Base-by-base conservation (phyloP, 2,113 vertebrate species). In the Ptilonorhynchus violaceus region DNA sequence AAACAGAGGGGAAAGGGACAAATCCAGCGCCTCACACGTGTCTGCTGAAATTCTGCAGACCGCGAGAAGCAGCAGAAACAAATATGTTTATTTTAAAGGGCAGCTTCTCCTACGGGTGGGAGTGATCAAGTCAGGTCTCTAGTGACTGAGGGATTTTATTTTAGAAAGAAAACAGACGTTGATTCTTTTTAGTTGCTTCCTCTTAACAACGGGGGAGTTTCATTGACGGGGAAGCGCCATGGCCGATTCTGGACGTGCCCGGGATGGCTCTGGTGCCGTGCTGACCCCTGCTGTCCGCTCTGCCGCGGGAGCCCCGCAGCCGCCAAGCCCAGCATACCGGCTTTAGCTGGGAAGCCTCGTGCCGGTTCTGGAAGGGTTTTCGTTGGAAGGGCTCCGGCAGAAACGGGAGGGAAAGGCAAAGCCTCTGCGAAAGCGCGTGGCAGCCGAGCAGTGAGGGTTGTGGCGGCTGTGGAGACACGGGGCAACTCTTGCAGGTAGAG, bases 1-100 rank as follows among this genome's bases (percentile, higher is more conserved):
- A 23, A 39, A 28, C 53, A 4, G 28, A 7, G 27, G 13, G 41
- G 20, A 62, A 25, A 46, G 49, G 53, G 47, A n/a, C 35, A 50
- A 52, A 58, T 7, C 50, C 79, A 28, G 31, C 23, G 0, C 1
- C 21, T 44, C 31, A 8, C 27, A 7, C 0, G 1, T 3, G 12
- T 5, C 52, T 59, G 35, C 17, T 18, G 78, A 23, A 52, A 58
- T 44, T 19, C 50, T 35, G 63, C 66, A 49, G 28, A 2, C 8
- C 0, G 1, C 23, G 31, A n/a, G 56, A 11, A 62, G 47, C 42
- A 42, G 46, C 56, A 20, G 50, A 24, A 74, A 30, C 41, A 56
- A 5, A 58, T 0, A 1, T 2, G 19, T 3, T 66, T 24, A 0
- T 17, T 4, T 2, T 2, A 31, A 13, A 33, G 42, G 47, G n/a